phyloP scores from a whole-genome alignment of 2,113 vertebrate genomes.

The Scytalopus superciliaris region DNA sequence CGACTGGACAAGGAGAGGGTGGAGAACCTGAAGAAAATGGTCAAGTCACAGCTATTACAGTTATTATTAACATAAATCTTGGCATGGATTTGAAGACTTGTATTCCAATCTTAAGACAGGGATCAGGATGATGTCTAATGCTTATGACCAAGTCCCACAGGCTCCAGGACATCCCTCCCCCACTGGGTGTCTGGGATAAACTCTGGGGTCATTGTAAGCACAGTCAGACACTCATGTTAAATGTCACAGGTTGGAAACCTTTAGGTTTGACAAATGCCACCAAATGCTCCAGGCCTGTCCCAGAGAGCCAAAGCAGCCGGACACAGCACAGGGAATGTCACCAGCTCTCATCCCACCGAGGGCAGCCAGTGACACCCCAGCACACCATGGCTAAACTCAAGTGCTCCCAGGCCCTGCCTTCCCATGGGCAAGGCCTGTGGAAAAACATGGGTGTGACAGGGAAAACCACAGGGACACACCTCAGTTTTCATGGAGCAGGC shows the following conservation, averaged over 20 bases:
- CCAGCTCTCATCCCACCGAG: neutral
- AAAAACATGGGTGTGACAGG: neutral
- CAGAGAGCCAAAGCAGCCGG: neutral
- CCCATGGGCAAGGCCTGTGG: neutral
- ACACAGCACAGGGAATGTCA: neutral
- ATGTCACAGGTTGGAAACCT: neutral
- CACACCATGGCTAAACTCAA: neutral
- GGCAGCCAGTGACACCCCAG: neutral
- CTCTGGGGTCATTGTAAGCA: neutral
- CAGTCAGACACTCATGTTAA: neutral
- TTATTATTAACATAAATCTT: neutral
- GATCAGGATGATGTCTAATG: neutral
- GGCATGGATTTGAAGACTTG: neutral
- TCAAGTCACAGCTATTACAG: neutral
- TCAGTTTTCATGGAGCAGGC: neutral
- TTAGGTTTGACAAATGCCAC: neutral
- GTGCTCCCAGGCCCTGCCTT: neutral
- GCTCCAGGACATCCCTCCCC: neutral
- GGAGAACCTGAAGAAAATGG: neutral
- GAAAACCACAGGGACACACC: rapidly evolving
- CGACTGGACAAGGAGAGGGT: neutral
- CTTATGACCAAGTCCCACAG: neutral
- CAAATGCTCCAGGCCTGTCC: neutral
- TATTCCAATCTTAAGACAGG: neutral
- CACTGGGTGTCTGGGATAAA: neutral